Evolutionary conservation across 1,140 invertebrate genomes (phyloP), one percentile per base, ranked within the genome.

Genomic region (Temnothorax nylanderi): DNA sequence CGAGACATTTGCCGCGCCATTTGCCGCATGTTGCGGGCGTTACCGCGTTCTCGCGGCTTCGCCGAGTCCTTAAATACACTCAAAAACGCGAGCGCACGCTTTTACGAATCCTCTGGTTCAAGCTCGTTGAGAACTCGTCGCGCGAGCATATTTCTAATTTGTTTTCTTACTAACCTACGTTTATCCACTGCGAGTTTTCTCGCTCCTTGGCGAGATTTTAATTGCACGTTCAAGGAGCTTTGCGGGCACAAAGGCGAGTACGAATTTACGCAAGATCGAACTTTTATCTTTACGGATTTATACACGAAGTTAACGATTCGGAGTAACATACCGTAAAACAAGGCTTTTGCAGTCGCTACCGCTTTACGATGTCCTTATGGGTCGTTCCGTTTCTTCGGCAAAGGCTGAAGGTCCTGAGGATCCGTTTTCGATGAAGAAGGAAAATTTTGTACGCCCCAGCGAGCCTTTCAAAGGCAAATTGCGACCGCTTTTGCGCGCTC

Each of bases 1-100:
- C 87, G 90, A 41, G 87, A 91, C 89, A 89, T 89, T 92, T 89
- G 82, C 89, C 92, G 91, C 90, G 91, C 88, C 88, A 92, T 92
- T 93, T 92, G 88, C 76, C 85, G 80, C 91, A 80, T 75, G 72
- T 87, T 89, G 87, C 87, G 74, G 72, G 74, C 21, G 56, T 58
- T 60, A 76, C 74, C n/a, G 71, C 26, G 56, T 44, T 41, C n/a
- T 44, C 41, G 21, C 32, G 60, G 76, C 76, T 37, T 80, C 56
- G 56, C 56, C 76, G 58, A 21, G 60, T 78, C 58, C 76, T 80
- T 81, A 81, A 81, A 81, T 81, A 81, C 47, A 51, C 13, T 51
- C 13, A 54, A 69, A 81, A 81, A 81, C 18, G 8, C 51, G 21
- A 37, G 34, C 18, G 51, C 34, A n/a, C 41, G 47, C 34, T 47